phyloP scores from a whole-genome alignment of 2,888 invertebrate species.

The Gymnosoma rotundatum region DNA sequence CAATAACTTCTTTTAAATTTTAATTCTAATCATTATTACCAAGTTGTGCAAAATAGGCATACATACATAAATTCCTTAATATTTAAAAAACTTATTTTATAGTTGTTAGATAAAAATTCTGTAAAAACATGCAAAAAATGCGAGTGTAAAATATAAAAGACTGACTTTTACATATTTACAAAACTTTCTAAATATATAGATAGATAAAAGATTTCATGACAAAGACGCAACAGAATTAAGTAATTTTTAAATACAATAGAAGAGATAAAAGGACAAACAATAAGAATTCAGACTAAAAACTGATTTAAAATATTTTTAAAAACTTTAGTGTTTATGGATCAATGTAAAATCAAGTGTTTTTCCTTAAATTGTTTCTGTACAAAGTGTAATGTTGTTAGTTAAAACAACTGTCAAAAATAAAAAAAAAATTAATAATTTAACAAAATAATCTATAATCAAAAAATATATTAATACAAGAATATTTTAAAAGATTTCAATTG shows the following conservation, averaged over 20 bases:
- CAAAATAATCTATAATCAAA: background rate
- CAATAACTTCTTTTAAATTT: too few relatives aligned
- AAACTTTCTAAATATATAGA: background rate
- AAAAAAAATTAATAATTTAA: constrained; percentile 13
- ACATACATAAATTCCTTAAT: too few relatives aligned
- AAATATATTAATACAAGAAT: background rate
- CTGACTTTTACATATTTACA: constrained; percentile 43
- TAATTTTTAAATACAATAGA: constrained; percentile 6
- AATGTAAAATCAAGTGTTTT: constrained; percentile 1
- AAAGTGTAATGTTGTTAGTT: constrained; percentile 33
- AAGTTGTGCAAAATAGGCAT: too few relatives aligned
- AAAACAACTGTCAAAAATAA: constrained; percentile 16
- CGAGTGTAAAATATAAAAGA: background rate
- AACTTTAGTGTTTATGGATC: too few relatives aligned
- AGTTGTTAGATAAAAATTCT: too few relatives aligned
- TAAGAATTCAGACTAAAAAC: constrained; percentile 25
- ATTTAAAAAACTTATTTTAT: too few relatives aligned
- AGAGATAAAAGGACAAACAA: constrained; percentile 17
- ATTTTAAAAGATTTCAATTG: constrained; percentile 5
- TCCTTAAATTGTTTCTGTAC: constrained; percentile 24
- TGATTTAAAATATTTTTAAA: background rate
- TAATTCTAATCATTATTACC: too few relatives aligned
- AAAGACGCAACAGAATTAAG: constrained; percentile 14
- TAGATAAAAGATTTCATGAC: background rate
- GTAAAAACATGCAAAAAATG: constrained; percentile 27